Percentiles rank a stretch among this genome's conserved stretches.
Evolutionary conservation across 2,888 invertebrate species (phyloP).

Genomic region (Patella caerulea): DNA sequence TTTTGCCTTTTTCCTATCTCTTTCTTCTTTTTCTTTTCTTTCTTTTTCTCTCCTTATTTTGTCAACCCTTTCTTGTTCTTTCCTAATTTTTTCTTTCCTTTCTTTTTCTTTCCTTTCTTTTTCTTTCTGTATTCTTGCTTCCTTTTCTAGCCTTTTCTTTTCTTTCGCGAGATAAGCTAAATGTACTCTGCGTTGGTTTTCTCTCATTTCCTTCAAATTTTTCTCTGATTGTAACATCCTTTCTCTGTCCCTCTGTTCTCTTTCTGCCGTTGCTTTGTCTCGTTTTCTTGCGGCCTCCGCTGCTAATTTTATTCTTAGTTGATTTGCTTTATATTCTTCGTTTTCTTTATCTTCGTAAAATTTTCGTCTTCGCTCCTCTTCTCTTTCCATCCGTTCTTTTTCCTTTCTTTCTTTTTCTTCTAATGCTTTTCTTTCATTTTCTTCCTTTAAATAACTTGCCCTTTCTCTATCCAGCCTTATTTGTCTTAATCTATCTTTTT

Average conservation of each 20-base stretch:
- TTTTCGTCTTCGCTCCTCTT: not conserved
- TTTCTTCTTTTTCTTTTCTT: not conserved
- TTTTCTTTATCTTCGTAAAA: not conserved
- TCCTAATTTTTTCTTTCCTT: not conserved
- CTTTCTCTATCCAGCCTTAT: not conserved
- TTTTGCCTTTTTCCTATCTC: not conserved
- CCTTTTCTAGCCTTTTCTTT: not conserved
- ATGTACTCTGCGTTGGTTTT: not conserved
- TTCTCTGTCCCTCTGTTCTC: not conserved
- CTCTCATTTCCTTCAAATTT: not conserved
- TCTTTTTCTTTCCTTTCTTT: not conserved
- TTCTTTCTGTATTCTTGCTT: not conserved
- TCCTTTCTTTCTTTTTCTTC: not conserved
- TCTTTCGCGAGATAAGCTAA: not conserved
- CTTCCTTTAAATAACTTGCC: not conserved
- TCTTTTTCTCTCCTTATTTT: not conserved
- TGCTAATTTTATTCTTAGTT: not conserved
- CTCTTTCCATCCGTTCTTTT: not conserved
- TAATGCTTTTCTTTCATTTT: not conserved
- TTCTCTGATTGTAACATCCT: not conserved
- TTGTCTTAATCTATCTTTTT: not conserved
- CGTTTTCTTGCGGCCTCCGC: not conserved
- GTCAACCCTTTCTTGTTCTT: not conserved
- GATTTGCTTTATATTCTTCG: not conserved
- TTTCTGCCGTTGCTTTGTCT: not conserved